Evolutionary conservation across 2,888 invertebrate species (phyloP), one percentile per base, ranked within the genome.

Genomic region (Cerceris ruficornis): DNA sequence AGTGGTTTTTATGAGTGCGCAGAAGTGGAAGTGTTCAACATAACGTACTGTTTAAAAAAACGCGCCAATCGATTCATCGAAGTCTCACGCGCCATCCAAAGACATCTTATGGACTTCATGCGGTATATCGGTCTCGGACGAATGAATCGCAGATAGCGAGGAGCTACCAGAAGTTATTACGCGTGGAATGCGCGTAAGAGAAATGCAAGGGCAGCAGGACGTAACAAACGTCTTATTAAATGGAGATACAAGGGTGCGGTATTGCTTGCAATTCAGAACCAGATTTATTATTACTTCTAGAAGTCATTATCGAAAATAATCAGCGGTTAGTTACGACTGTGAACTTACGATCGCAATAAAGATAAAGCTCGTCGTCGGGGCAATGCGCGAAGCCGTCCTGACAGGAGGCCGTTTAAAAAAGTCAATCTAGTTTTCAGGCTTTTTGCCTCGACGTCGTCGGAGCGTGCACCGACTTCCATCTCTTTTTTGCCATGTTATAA

Each of bases 301-400:
- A 76, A 69, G 73, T 83, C 84, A 81, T 84, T 84, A 84, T 58
- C 62, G 73, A 74, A 81, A 81, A 84, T 81, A 76, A 78, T 80
- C 75, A 71, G 42, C 64, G 78, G 57, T 71, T 75, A 58, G 64
- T 78, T 81, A 83, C 55, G 67, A 67, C 65, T 41, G 69, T 62
- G 73, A 70, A 67, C 67, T 59, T 41, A 43, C 75, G 79, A 65
- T 68, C 17, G 49, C 54, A 68, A 75, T 78, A 54, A 66, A 75
- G 80, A 80, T 78, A 72, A 50, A 70, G 64, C n/a, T 41, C 5
- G 62, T n/a, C 15, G 13, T 13, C 41, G 60, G 42, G 28, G 28
- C 28, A 14, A 15, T 39, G 54, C 43, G 60, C 43, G 59, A 14
- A 17, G 7, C 9, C 4, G 15, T 15, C 13, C 15, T 17, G 55